Conservation (phyloP, 2,888 invertebrate species). For the Proisotoma minuta region DNA sequence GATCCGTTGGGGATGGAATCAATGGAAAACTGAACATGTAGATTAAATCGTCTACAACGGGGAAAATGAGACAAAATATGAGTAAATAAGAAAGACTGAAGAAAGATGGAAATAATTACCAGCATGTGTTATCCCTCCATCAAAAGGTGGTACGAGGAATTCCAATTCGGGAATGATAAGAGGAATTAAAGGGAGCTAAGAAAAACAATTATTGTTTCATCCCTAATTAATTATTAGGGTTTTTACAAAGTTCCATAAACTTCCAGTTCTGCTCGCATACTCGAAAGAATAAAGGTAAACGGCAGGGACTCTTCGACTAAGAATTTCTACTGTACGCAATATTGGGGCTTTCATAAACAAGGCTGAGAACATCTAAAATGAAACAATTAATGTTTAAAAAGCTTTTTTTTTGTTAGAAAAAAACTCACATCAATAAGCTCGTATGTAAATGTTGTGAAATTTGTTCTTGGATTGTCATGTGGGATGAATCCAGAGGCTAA, state of each 20-base stretch:
- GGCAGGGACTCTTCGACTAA: constrained; percentile 23
- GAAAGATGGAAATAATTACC: no score
- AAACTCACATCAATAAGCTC: constrained; percentile 29
- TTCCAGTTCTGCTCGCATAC: constrained; percentile 23
- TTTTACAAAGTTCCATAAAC: constrained; percentile 30
- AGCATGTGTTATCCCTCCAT: constrained; percentile 30
- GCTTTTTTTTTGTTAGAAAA: background rate
- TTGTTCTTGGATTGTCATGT: background rate
- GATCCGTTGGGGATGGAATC: constrained; percentile 14
- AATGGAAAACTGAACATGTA: constrained; percentile 36
- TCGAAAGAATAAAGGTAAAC: constrained; percentile 44
- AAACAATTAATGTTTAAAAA: background rate
- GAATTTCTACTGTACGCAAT: constrained; percentile 34
- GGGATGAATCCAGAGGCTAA: constrained; percentile 20
- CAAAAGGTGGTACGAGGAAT: constrained; percentile 25
- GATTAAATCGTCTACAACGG: constrained; percentile 31
- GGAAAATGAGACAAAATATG: no score
- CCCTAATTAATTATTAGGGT: no score
- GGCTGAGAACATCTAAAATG: constrained; percentile 29
- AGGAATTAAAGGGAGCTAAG: constrained; percentile 10
- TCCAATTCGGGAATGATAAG: constrained; percentile 12
- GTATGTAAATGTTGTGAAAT: constrained; percentile 25
- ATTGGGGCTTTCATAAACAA: constrained; percentile 40
- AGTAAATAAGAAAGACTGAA: no score
- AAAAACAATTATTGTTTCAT: no score